phyloP scores from a whole-genome alignment of 2,797 vertebrate genomes.

The Fistularia tabacaria region DNA sequence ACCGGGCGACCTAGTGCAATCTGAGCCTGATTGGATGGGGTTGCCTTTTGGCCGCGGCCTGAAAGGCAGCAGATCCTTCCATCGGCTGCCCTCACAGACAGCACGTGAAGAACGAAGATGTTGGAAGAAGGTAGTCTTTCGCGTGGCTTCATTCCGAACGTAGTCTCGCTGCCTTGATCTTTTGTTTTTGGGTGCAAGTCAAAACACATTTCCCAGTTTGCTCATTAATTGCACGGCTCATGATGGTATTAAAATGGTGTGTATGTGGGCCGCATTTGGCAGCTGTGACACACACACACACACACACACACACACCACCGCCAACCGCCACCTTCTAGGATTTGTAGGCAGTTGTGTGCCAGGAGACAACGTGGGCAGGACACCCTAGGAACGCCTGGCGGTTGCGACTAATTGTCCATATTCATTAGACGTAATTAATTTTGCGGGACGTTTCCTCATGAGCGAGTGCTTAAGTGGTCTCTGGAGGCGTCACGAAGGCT shows the following conservation, averaged over 20 bases:
- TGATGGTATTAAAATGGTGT: slow-evolving; percentile 30
- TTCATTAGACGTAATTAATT: slow-evolving; percentile 49
- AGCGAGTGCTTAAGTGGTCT: too few relatives aligned
- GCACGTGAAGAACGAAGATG: slow-evolving; percentile 34
- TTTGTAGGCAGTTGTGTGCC: slow-evolving; percentile 17
- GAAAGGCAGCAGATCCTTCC: too few relatives aligned
- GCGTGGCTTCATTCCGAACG: slow-evolving; percentile 23
- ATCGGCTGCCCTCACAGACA: slow-evolving; percentile 18
- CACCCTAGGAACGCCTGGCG: slow-evolving; percentile 11
- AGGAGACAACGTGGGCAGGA: slow-evolving; percentile 20
- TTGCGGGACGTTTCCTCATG: not conserved
- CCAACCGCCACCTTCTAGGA: too few relatives aligned
- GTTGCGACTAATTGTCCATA: slow-evolving; percentile 47
- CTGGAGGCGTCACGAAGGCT: too few relatives aligned
- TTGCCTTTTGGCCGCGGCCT: too few relatives aligned
- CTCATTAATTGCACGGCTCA: slow-evolving; percentile 47
- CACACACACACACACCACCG: too few relatives aligned
- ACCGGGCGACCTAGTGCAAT: too few relatives aligned
- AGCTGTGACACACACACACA: slow-evolving; percentile 10
- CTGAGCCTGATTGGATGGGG: too few relatives aligned
- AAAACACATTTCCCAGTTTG: slow-evolving; percentile 47
- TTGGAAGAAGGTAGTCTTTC: slow-evolving; percentile 16
- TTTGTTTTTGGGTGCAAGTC: slow-evolving; percentile 52
- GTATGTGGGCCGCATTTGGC: slow-evolving; percentile 34
- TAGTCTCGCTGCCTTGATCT: slow-evolving; percentile 37